These are phyloP conservation scores for Halcyon badia DNA, from an alignment of 2,797 vertebrate genomes.

Conservation along the genomic window DNA sequence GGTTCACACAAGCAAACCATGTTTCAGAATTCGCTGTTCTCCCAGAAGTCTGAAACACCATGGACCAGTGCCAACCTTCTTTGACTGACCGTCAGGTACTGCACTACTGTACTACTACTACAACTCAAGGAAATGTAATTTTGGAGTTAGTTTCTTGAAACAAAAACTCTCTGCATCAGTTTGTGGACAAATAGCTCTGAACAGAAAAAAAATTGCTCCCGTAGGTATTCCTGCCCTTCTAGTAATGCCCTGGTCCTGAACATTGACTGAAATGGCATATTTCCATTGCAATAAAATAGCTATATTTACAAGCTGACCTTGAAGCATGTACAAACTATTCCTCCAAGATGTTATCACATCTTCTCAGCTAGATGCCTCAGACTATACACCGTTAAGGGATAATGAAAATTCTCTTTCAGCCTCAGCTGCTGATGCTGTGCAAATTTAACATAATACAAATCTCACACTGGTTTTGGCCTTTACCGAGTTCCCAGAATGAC, in stretches of 20 bases:
- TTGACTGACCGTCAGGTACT: not conserved
- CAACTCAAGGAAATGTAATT: constrained; percentile 3
- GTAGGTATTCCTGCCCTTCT: not conserved
- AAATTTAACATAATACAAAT: not conserved
- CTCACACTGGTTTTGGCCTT: not conserved
- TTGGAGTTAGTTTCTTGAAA: not conserved
- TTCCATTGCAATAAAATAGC: constrained; percentile 17
- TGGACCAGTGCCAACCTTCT: not conserved
- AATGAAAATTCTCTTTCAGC: constrained; percentile 23
- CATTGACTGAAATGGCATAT: not conserved
- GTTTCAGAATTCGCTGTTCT: not conserved
- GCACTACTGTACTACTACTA: not conserved
- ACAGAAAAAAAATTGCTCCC: not conserved
- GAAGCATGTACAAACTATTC: not conserved
- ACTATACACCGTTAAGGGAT: not conserved
- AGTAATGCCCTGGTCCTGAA: not conserved
- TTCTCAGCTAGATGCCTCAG: not conserved
- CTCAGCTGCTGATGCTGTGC: not conserved
- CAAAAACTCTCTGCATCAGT: not conserved
- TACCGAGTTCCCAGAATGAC: not conserved
- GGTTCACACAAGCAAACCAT: not conserved
- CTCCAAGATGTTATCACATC: not conserved
- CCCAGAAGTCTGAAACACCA: not conserved
- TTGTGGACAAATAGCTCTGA: not conserved
- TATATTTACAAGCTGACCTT: not conserved